Evolutionary conservation across 2,888 invertebrate genomes (phyloP).

Genomic region (Coelinius sp.): DNA sequence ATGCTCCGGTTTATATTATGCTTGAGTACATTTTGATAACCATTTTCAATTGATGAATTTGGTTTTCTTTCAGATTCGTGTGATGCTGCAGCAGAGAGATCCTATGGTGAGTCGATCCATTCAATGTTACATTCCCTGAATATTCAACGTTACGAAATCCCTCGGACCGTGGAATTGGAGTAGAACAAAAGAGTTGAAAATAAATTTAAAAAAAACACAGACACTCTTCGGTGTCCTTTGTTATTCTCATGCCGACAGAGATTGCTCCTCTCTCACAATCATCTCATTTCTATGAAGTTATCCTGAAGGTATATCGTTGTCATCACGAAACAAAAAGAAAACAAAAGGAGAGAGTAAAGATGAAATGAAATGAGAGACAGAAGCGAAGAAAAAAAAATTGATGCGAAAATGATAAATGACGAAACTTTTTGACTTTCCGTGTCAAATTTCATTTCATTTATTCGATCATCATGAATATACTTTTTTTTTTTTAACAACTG

Average conservation of each 20-base stretch:
- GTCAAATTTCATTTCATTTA: constrained; percentile 36
- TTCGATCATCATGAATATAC: constrained; percentile 16
- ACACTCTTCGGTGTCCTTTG: constrained; percentile 41
- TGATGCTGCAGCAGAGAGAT: constrained; percentile 65
- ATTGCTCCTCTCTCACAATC: constrained; percentile 42
- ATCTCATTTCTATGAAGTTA: constrained; percentile 46
- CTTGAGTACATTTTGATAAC: neutral
- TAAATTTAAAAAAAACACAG: neutral
- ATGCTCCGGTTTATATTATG: neutral
- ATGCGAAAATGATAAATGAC: constrained; percentile 39
- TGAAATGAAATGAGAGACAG: neutral
- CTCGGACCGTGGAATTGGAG: neutral
- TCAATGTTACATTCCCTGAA: constrained; percentile 2
- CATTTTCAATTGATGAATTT: constrained; percentile 1
- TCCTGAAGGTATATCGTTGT: constrained; percentile 42
- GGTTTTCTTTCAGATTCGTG: constrained; percentile 65
- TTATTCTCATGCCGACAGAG: constrained; percentile 37
- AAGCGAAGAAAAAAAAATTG: constrained; percentile 36
- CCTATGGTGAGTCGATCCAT: constrained; percentile 64
- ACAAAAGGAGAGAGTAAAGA: neutral
- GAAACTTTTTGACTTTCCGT: constrained; percentile 27
- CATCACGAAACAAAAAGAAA: constrained; percentile 35
- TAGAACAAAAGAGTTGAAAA: neutral
- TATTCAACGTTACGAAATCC: constrained; percentile 6
- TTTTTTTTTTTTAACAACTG: constrained; percentile 8